Base-by-base conservation (phyloP, 2,113 vertebrate genomes). In the Hypocryptadius cinnamomeus region DNA sequence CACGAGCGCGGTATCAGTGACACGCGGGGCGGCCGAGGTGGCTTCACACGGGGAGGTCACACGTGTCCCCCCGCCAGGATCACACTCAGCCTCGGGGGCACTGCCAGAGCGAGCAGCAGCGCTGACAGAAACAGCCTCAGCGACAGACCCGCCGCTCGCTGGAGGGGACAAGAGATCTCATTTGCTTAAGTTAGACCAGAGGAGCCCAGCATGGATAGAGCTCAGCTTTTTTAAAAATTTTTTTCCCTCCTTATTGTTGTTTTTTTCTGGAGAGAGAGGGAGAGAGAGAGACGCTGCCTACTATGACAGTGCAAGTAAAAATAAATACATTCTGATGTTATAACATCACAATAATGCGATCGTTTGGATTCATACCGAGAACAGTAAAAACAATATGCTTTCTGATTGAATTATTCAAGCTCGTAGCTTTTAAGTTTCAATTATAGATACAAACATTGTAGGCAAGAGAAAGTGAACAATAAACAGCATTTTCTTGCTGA, bases 371-470 rank as follows among this genome's bases (percentile, higher is more conserved):
- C 96, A 95, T 96, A 91, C 77, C 30, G 90, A 90, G 94, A 92
- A 96, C 86, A 83, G 89, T 91, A 95, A 97, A 97, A 96, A 92
- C 95, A 96, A 95, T 96, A 96, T 92, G 94, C 44, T 95, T 97
- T 96, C 95, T 95, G 94, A 96, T 95, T 95, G 90, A 97, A 97
- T 96, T 95, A 96, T 96, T 95, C 93, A 95, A 92, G 85, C 94
- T 96, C 64, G 54, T 89, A 96, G 94, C 95, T 97, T 97, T 97
- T 96, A 96, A 94, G 93, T 94, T 97, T 97, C 95, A 97, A 90
- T 96, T 97, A 97, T 97, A 93, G 95, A 92, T 81, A 95, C 74
- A 91, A 91, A 89, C 78, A 87, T 86, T 87, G 70, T 81, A 86
- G 31, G 84, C 91, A 92, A 90, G 73, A 92, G 64, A 95, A 95